Evolutionary conservation across 1,140 invertebrate species (phyloP), one percentile per base, ranked within the genome.

Genomic region (Asobara japonica): DNA sequence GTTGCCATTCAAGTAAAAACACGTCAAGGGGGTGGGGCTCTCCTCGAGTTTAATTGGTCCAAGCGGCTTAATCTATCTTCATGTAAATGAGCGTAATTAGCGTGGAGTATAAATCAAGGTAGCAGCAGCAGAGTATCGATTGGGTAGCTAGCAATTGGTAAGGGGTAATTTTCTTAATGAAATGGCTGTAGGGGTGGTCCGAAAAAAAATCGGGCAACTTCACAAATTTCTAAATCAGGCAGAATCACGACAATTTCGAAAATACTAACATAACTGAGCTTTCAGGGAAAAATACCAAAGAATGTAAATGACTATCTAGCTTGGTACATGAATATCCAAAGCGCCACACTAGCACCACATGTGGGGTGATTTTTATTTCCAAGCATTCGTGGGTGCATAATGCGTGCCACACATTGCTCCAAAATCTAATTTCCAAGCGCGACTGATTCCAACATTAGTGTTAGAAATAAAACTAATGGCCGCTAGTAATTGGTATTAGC

Each of bases 1-100:
- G 51, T 25, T n/a, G 48, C 29, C 33, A 36, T 6, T n/a, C 18
- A 29, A 65, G 60, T 31, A 41, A 65, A 30, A 61, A 65, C n/a
- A n/a, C 6, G n/a, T 27, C 33, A 11, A 30, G 38, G 22, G 64
- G 36, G 41, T 65, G 62, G 20, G n/a, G 3, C 25, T 36, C 62
- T 66, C 29, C 30, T 71, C 65, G 45, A 72, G 65, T 77, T 78
- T 80, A 79, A 81, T 80, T 75, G 78, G 65, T 76, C 71, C 71
- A 65, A 76, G 74, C 76, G 67, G 77, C 70, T 72, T 81, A 79
- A 85, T 85, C 80, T 79, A 80, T 80, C 77, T 80, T 77, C 79
- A 85, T 86, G 83, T 78, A 84, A 85, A 86, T 83, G 78, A 83
- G 78, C 75, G 82, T 83, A 83, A 86, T 87, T 85, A 86, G 79